These are phyloP conservation scores for Aleiodes sp. DNA, from an alignment of 1,140 invertebrate species.

Conservation along the genomic window DNA sequence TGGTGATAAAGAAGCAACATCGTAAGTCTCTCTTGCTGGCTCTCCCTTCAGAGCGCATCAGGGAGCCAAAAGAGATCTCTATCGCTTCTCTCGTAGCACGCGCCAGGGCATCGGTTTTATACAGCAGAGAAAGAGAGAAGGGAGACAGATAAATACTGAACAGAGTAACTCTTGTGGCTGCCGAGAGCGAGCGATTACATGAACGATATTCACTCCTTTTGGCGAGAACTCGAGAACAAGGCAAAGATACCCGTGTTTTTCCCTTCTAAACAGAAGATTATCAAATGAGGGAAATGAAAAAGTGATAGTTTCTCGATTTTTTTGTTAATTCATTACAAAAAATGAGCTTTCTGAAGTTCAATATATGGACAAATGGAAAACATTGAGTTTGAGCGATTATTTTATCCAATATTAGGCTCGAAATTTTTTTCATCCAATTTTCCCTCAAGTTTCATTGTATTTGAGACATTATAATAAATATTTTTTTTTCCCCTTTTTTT, in stretches of 20 bases:
- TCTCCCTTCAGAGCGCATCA: background rate
- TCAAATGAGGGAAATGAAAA: no score
- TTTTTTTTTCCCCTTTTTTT: background rate
- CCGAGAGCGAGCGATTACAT: background rate
- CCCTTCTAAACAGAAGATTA: no score
- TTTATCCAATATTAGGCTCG: conserved; percentile 20
- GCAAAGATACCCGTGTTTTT: background rate
- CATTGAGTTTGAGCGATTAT: conserved; percentile 40
- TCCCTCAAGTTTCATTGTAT: conserved; percentile 11
- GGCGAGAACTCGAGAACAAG: background rate
- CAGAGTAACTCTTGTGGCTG: background rate
- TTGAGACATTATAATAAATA: background rate
- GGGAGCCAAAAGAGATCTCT: background rate
- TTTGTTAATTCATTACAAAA: no score
- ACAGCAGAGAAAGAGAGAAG: background rate
- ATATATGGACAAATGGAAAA: conserved; percentile 34
- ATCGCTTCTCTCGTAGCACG: conserved; percentile 9
- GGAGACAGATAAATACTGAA: background rate
- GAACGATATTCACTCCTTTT: conserved; percentile 3
- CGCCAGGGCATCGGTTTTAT: background rate
- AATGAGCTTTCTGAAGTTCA: conserved; percentile 33
- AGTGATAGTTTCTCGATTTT: no score
- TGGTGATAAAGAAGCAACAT: background rate
- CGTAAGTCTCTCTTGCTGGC: background rate
- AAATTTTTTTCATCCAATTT: conserved; percentile 11